These are phyloP conservation scores for Calliopum simillimum DNA, from an alignment of 2,888 invertebrate genomes.

Conservation along the genomic window DNA sequence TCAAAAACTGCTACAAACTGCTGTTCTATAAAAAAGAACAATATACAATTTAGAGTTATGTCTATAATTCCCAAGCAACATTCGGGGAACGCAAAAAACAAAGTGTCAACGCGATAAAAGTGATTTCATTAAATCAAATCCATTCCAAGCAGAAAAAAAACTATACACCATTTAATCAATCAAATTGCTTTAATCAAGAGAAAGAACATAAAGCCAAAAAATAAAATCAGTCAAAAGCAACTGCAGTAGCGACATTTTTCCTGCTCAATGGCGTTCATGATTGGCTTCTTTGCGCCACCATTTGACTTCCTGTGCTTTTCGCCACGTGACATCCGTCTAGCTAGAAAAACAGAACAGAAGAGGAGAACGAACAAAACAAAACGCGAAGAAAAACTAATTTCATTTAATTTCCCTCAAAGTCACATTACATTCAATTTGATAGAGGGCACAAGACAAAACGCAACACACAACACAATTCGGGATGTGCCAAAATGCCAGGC, in stretches of 20 bases:
- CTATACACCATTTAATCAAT: conserved; percentile 8
- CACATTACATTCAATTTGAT: conserved; percentile 13
- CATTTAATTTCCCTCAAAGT: conserved; percentile 5
- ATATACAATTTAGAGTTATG: no score
- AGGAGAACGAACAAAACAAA: not conserved
- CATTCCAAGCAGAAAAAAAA: no score
- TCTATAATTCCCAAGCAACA: no score
- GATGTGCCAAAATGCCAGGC: not conserved
- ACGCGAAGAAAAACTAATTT: conserved; percentile 11
- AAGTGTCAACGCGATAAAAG: no score
- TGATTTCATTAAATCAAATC: no score
- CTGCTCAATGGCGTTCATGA: conserved; percentile 44
- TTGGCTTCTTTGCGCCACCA: conserved; percentile 16
- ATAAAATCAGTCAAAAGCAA: conserved; percentile 41
- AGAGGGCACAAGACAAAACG: not conserved
- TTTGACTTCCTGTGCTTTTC: no score
- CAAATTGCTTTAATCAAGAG: conserved; percentile 17
- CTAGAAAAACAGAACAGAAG: not conserved
- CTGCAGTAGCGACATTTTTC: conserved; percentile 36
- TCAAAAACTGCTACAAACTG: no score
- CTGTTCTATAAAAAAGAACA: no score
- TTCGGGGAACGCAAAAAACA: no score
- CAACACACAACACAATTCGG: not conserved
- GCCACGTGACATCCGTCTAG: conserved; percentile 1
- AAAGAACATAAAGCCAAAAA: conserved; percentile 21